phyloP scores from a whole-genome alignment of 2,113 vertebrate species.

The Otus sunia region DNA sequence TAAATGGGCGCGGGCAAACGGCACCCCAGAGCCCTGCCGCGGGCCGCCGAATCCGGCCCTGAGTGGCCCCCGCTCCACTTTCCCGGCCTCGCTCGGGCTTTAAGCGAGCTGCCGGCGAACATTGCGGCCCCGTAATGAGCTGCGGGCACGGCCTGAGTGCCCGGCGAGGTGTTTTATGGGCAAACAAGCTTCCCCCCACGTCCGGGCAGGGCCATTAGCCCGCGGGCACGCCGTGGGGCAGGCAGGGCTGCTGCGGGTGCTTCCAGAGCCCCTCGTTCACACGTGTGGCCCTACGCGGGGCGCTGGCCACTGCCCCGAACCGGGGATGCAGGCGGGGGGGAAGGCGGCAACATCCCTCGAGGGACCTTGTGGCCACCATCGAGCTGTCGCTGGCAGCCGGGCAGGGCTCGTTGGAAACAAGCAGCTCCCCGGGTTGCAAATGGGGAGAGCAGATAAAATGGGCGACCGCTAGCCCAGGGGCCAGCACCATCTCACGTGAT shows the following conservation, averaged over 20 bases:
- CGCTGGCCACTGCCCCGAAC: fast-evolving
- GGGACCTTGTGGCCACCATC: fast-evolving
- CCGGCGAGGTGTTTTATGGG: not conserved
- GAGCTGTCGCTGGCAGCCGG: fast-evolving
- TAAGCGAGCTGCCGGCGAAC: not conserved
- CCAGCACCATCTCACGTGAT: fast-evolving
- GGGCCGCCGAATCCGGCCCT: not conserved
- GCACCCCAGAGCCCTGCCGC: conserved; percentile 21
- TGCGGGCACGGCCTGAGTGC: conserved; percentile 6
- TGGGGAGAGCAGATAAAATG: not conserved
- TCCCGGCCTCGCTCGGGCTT: not conserved
- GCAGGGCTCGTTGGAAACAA: not conserved
- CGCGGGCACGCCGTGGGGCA: fast-evolving
- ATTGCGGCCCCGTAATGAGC: not conserved
- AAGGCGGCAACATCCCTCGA: too few species aligned
- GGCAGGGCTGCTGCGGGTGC: not conserved
- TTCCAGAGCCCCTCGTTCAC: fast-evolving
- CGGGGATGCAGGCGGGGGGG: fast-evolving
- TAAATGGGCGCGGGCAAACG: not conserved
- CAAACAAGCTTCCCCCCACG: not conserved
- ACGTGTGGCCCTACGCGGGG: fast-evolving
- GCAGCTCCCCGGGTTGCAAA: not conserved
- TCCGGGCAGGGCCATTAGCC: not conserved
- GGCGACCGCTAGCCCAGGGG: too few species aligned
- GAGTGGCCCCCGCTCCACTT: not conserved